These are phyloP conservation scores for Lethrus apterus DNA, from an alignment of 1,140 invertebrate genomes.

Conservation along the genomic window DNA sequence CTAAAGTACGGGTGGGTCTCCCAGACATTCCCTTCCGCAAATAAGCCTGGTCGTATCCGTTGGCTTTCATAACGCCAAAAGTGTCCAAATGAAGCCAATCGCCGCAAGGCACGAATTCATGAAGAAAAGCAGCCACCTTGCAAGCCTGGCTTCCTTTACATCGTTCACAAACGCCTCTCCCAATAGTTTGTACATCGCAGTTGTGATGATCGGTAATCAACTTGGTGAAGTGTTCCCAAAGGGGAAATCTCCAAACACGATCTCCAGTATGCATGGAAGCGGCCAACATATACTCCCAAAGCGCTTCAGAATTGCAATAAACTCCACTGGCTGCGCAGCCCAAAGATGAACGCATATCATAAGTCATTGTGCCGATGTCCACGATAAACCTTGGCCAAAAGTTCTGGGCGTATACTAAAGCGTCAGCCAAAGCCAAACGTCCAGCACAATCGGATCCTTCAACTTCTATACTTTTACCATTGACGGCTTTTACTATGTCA, in stretches of 20 bases:
- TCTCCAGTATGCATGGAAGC: slow-evolving; percentile 53
- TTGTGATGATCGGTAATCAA: slow-evolving; percentile 28
- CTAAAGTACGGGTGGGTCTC: slow-evolving; percentile 53
- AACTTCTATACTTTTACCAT: slow-evolving; percentile 53
- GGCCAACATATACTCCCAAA: slow-evolving; percentile 46
- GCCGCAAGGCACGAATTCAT: slow-evolving; percentile 57
- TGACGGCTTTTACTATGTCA: slow-evolving; percentile 56
- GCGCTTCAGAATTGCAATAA: slow-evolving; percentile 47
- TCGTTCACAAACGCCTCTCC: slow-evolving; percentile 24
- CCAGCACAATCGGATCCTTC: slow-evolving; percentile 63
- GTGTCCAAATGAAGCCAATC: slow-evolving; percentile 67
- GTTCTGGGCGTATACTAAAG: slow-evolving; percentile 52
- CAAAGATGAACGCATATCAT: slow-evolving; percentile 49
- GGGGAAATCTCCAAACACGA: slow-evolving; percentile 58
- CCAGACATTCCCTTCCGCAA: slow-evolving; percentile 51
- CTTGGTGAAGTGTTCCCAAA: slow-evolving; percentile 51
- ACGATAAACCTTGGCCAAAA: slow-evolving; percentile 54
- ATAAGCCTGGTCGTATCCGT: slow-evolving; percentile 52
- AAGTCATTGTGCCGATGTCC: slow-evolving; percentile 57
- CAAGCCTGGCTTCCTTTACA: slow-evolving; percentile 48
- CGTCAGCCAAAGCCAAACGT: slow-evolving; percentile 56
- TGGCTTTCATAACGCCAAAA: slow-evolving; percentile 52
- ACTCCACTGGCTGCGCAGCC: slow-evolving; percentile 50
- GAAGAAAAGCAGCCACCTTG: slow-evolving; percentile 63
- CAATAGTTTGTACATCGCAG: slow-evolving; percentile 56